Conservation (phyloP, 1,140 invertebrate genomes). For the Mercenaria mercenaria region DNA sequence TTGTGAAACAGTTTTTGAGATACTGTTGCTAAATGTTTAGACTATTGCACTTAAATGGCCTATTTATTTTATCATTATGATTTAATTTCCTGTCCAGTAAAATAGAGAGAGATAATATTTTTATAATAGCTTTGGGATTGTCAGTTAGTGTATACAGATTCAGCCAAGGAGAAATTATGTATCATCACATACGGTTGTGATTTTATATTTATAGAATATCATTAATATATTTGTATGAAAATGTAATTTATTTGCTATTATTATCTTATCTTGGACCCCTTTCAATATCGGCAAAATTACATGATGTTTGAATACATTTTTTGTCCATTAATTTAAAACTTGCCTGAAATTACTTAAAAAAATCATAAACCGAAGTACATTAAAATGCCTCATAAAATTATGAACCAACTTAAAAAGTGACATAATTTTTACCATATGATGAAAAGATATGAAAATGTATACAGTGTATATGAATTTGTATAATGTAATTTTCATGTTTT, state of each 20-base stretch:
- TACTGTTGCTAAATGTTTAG: neutral
- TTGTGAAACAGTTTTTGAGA: neutral
- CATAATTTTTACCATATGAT: slow-evolving; percentile 5
- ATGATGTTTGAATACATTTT: neutral
- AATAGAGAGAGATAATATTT: slow-evolving; percentile 6
- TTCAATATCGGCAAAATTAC: neutral
- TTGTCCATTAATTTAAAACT: neutral
- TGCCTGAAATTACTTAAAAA: neutral
- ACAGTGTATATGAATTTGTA: neutral
- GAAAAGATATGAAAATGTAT: neutral
- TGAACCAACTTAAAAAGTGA: neutral
- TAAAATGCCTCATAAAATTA: neutral
- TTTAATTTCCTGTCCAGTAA: slow-evolving; percentile 20
- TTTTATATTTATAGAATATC: neutral
- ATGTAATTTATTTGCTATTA: neutral
- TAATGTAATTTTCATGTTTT: slow-evolving; percentile 28
- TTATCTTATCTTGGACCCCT: neutral
- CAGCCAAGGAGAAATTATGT: slow-evolving; percentile 4
- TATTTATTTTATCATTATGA: slow-evolving; percentile 14
- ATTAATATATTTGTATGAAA: neutral
- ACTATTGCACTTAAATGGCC: slow-evolving; percentile 8
- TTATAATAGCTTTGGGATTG: neutral
- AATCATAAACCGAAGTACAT: neutral
- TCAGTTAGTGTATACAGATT: neutral
- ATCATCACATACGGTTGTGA: neutral